Base-by-base conservation (phyloP, 2,888 invertebrate genomes). In the Gibbula magus region DNA sequence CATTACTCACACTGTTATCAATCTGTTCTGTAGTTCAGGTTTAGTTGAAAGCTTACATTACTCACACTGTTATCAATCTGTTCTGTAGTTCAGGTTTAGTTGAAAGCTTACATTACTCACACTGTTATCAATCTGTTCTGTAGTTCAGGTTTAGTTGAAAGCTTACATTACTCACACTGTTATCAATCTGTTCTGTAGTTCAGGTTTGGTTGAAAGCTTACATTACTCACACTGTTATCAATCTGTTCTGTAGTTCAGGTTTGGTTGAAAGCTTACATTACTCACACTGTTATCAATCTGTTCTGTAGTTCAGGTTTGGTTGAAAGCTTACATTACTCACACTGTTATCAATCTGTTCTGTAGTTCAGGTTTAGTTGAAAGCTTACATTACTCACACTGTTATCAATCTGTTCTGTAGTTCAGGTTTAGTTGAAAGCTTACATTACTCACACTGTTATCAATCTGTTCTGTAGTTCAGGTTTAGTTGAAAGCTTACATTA, bases 1-100 rank as follows among this genome's bases (percentile, higher is more conserved):
- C n/a, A n/a, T n/a, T n/a, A n/a, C n/a, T n/a, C n/a, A n/a, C n/a
- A 98, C 96, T 8, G 98, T 98, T 91, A 99, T 96, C 10, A 97
- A 96, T 91, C 97, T 96, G 86, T 96, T 95, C 91, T 97, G 96
- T 52, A 99, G 94, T 90, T 98, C 97, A 39, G 96, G 96, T 93
- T 98, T 99, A 3, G 98, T 98, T 91, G n/a, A n/a, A n/a, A n/a
- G n/a, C n/a, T n/a, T n/a, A n/a, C n/a, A n/a, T n/a, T n/a, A n/a
- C n/a, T n/a, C n/a, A n/a, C n/a, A 98, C 96, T 8, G 98, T 98
- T 91, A 99, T 96, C 10, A 97, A 96, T 91, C 97, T 96, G 86
- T 96, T 95, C 91, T 97, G 96, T 52, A 99, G 94, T 90, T 98
- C 97, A 39, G 96, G 96, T 93, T 98, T 99, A 3, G 98, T 98